phyloP scores from a whole-genome alignment of 2,797 vertebrate species.

The Alexandromys oeconomus region DNA sequence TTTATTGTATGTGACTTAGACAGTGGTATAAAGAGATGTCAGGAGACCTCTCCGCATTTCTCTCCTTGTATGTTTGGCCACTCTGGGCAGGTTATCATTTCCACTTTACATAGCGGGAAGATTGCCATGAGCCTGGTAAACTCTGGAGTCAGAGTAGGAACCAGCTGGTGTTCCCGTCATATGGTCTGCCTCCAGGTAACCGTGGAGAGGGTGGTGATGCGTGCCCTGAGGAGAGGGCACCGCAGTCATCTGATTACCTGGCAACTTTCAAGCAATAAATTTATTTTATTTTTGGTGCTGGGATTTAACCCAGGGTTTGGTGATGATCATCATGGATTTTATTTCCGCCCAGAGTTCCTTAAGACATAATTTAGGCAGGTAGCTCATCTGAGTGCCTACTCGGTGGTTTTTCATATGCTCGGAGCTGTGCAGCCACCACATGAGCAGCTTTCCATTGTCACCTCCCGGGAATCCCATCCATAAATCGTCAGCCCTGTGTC shows the following conservation, averaged over 20 bases:
- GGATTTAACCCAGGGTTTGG: not conserved
- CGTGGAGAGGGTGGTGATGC: no score
- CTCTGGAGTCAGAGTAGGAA: not conserved
- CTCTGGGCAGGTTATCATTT: not conserved
- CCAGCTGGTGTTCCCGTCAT: not conserved
- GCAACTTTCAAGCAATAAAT: constrained; percentile 35
- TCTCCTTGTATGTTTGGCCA: constrained; percentile 12
- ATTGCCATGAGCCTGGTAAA: not conserved
- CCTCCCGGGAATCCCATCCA: not conserved
- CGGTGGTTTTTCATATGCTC: not conserved
- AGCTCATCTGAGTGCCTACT: not conserved
- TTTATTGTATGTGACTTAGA: not conserved
- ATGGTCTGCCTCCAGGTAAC: not conserved
- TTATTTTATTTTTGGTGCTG: not conserved
- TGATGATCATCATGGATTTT: not conserved
- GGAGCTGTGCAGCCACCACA: not conserved
- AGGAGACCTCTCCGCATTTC: constrained; percentile 20
- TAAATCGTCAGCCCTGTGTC: not conserved
- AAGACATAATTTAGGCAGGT: constrained; percentile 6
- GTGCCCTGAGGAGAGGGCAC: not conserved
- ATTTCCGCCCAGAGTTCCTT: not conserved
- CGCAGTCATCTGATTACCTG: not conserved
- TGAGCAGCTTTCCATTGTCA: constrained; percentile 7
- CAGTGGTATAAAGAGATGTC: not conserved
- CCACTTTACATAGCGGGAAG: constrained; percentile 24